Base-by-base conservation (phyloP, 2,113 vertebrate species). In the Nycticorax nycticorax region DNA sequence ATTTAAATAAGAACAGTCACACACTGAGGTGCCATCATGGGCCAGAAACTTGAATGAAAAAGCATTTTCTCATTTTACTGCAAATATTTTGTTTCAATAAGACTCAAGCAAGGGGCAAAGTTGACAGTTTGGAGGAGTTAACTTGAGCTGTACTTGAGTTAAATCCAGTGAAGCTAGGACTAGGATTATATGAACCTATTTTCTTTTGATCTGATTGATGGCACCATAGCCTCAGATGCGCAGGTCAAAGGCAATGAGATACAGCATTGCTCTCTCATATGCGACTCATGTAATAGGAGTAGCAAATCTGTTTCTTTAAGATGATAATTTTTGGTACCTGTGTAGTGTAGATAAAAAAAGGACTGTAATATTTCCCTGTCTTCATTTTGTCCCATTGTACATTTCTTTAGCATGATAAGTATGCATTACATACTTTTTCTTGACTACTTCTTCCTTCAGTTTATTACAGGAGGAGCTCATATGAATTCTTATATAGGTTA, bases 401-500 rank as follows among this genome's bases (percentile, higher is more conserved):
- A 37, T 87, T 78, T 84, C 60, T 86, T 92, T 59, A 81, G 60
- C 32, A 20, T 68, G 33, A 1, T 77, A 86, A 92, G 45, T 78
- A 39, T 41, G 32, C 64, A 56, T 18, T 71, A 43, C 24, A 33
- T 75, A 53, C 60, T 59, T 83, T 68, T 88, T 84, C 56, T 64
- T 1, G 0, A 45, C 18, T 73, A 23, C 21, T 68, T 24, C 30
- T 89, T 88, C 74, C 14, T 93, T 91, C 62, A 78, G 30, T 91
- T 96, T 93, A 53, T 94, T 92, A 74, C 43, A 72, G 69, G 62
- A 89, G 78, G 60, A 72, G 43, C 7, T 84, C 52, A 75, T 71
- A 78, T 68, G 73, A 92, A 82, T 93, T 88, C 85, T 93, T 88
- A 67, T 81, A 74, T 69, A 92, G 59, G 4, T 90, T 90, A 27